Conservation (phyloP, 2,113 vertebrate species). For the Alethe castanea region DNA sequence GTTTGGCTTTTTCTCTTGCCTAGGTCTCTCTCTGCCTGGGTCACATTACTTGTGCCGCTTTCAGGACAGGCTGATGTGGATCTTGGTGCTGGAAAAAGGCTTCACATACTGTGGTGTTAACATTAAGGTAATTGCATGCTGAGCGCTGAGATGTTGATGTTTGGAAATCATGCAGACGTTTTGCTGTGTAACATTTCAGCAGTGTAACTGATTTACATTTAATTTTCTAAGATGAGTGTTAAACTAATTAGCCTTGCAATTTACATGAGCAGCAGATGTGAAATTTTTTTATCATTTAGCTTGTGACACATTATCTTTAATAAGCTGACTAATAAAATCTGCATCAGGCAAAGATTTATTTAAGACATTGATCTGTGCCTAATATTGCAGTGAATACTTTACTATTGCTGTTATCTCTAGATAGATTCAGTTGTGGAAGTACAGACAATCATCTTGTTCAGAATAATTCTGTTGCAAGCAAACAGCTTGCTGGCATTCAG, state of each 20-base stretch:
- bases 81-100: slow-evolving; percentile 90
- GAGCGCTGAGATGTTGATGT: neutral
- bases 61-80: slow-evolving; percentile 94
- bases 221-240: neutral
- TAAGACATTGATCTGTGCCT: neutral
- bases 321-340: neutral
- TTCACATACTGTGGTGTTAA: slow-evolving; percentile 94
- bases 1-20: neutral
- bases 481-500: neutral
- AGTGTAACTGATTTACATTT: neutral
- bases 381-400: neutral
- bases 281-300: neutral
- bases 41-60: slow-evolving; percentile 95
- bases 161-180: neutral
- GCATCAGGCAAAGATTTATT: neutral
- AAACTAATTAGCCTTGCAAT: neutral
- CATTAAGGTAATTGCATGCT: slow-evolving; percentile 84
- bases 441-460: neutral
- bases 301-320: neutral
- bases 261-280: neutral
- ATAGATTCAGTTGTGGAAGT: neutral
- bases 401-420: neutral
- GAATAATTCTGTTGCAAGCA: neutral
- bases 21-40: slow-evolving; percentile 88
- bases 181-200: neutral